Evolutionary conservation across 2,888 invertebrate species (phyloP).

Genomic region (Drosophila pseudotalamancana): DNA sequence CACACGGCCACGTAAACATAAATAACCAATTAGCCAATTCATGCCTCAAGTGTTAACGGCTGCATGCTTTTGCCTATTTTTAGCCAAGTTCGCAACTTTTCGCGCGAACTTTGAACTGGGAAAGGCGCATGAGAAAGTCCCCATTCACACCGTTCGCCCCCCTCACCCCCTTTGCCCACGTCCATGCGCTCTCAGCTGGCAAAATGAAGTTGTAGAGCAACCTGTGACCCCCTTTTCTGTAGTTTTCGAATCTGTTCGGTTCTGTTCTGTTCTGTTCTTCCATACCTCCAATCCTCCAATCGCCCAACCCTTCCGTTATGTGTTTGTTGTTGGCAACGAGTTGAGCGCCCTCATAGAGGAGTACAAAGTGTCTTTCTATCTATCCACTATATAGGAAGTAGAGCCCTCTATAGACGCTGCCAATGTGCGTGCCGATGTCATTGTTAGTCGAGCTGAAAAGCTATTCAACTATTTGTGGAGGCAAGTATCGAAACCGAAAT

Average conservation of each 20-base stretch:
- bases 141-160: background rate
- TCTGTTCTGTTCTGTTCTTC: no score
- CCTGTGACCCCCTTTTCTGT: constrained; percentile 69
- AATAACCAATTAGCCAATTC: constrained; percentile 75
- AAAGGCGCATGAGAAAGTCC: constrained; percentile 53
- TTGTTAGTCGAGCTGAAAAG: constrained; percentile 36
- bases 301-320: constrained; percentile 50
- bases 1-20: constrained; percentile 52
- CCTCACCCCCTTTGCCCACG: background rate
- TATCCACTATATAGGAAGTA: constrained; percentile 7
- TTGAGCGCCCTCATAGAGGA: constrained; percentile 66
- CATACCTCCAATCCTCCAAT: background rate
- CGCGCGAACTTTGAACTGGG: constrained; percentile 75
- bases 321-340: constrained; percentile 79
- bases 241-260: background rate
- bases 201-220: constrained; percentile 78
- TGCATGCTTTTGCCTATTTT: constrained; percentile 70
- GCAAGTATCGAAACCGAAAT: constrained; percentile 36
- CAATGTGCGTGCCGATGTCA: constrained; percentile 68
- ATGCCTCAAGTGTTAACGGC: constrained; percentile 77
- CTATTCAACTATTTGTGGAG: constrained; percentile 37
- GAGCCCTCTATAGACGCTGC: constrained; percentile 2
- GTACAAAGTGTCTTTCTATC: background rate
- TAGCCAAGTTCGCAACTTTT: constrained; percentile 77
- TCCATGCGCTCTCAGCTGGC: constrained; percentile 24